phyloP scores from a whole-genome alignment of 2,888 invertebrate species.

The Junonia oenone region DNA sequence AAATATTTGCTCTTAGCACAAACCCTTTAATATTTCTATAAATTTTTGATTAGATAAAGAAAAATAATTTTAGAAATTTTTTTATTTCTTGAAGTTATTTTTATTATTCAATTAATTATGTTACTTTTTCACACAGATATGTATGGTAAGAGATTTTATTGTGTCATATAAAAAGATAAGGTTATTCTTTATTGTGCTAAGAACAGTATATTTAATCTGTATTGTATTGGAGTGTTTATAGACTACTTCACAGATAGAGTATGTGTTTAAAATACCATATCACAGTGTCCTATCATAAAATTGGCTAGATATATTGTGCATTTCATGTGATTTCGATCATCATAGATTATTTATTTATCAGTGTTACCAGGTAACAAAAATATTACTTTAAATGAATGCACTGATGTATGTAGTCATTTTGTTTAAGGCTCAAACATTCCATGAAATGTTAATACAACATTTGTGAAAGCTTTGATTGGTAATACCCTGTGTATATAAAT shows the following conservation, averaged over 20 bases:
- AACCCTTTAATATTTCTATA: conserved; percentile 2
- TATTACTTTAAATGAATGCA: conserved; percentile 33
- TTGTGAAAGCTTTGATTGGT: conserved; percentile 61
- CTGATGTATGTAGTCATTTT: conserved; percentile 58
- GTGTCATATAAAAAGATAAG: not conserved
- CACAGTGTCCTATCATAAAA: conserved; percentile 52
- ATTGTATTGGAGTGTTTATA: conserved; percentile 68
- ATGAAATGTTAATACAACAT: conserved; percentile 62
- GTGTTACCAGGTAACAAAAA: conserved; percentile 17
- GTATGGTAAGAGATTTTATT: not conserved
- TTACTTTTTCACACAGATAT: too few relatives aligned
- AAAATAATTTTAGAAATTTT: not conserved
- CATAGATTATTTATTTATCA: conserved; percentile 7
- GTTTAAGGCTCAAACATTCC: conserved; percentile 73
- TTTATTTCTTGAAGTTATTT: not conserved
- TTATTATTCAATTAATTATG: not conserved
- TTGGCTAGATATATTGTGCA: conserved; percentile 58
- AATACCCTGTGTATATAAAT: conserved; percentile 40
- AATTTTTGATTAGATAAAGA: not conserved
- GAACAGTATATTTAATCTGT: conserved; percentile 50
- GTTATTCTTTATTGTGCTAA: conserved; percentile 48
- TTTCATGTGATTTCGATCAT: conserved; percentile 5
- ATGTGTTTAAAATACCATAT: conserved; percentile 47
- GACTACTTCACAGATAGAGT: conserved; percentile 54
- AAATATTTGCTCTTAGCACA: conserved; percentile 63